Base-by-base conservation (phyloP, 1,140 invertebrate genomes). In the Babylonia areolata region DNA sequence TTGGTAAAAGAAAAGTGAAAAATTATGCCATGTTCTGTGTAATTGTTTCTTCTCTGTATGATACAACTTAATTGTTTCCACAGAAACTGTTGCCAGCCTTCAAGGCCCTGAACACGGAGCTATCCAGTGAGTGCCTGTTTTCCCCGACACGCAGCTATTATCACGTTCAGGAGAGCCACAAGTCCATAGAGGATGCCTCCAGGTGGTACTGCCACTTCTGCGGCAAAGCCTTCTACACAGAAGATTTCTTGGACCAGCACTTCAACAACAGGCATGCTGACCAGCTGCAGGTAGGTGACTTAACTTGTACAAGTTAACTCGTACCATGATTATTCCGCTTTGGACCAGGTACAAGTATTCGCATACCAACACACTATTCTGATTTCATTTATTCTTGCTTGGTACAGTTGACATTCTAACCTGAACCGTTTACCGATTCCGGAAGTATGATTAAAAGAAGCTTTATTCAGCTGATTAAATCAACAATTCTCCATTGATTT, bases 121-220 rank as follows among this genome's bases (percentile, higher is more conserved):
- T 98, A 81, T 97, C 97, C 6, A 92, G 97, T 88, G 97, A 97
- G 93, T 99, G 98, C 94, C 97, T 97, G 20, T 97, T 99, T 92
- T 97, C 98, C 94, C 96, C 97, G 11, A 95, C 96, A 82, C 95
- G 97, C 88, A 98, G 99, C 94, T 97, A 98, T 46, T 98, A 97
- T 94, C 96, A 96, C 75, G 96, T 97, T 0, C 97, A 98, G 91
- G 97, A 98, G 94, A 87, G 90, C 51, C 88, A 92, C 40, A 93
- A 93, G 83, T 86, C 89, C n/a, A 85, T 90, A 69, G 93, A 93
- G 71, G 85, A 86, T 95, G 96, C 42, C 96, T 97, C 88, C 97
- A 98, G 94, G 93, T 98, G 97, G 97, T 97, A 96, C 1, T 99
- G 98, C 93, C 96, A 97, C 58, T 96, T 97, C 86, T 99, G 98